A percentile compares a stretch with the other conserved stretches of the same genome.
These are phyloP conservation scores for Lepidonotus clava DNA, from an alignment of 2,888 invertebrate species.

Conservation along the genomic window DNA sequence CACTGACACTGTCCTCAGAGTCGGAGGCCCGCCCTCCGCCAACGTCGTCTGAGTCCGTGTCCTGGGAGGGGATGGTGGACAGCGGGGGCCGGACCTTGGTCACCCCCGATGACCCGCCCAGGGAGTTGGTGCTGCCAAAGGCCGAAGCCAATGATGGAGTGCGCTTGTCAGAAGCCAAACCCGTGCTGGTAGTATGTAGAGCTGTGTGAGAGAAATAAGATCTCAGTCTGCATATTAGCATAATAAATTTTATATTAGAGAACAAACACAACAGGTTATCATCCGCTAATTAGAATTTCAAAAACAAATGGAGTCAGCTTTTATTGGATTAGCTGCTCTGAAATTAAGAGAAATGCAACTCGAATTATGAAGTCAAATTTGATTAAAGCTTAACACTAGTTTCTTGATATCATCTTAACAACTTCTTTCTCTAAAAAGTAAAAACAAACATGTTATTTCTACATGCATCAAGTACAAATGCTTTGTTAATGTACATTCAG, in stretches of 20 bases:
- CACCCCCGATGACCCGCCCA: neutral
- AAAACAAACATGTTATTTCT: no score
- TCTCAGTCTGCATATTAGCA: neutral
- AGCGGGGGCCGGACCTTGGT: constrained; percentile 3
- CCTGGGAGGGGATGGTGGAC: constrained; percentile 13
- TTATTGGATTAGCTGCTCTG: no score
- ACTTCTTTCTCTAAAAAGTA: no score
- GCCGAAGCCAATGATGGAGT: constrained; percentile 14
- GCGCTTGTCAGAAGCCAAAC: neutral
- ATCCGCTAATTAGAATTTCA: no score
- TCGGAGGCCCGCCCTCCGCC: neutral
- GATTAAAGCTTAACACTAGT: no score
- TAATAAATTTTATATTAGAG: neutral
- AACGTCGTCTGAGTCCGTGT: neutral
- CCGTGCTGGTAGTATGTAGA: neutral
- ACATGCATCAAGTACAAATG: no score
- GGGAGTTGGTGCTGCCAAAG: neutral
- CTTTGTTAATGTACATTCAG: no score
- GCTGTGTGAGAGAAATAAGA: neutral
- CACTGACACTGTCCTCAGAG: neutral
- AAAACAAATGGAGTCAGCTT: no score
- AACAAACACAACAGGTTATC: no score
- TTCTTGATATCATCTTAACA: no score
- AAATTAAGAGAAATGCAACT: no score
- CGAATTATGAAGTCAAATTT: no score